Evolutionary conservation across 2,113 vertebrate genomes (phyloP).

Genomic region (Lampris incognitus): DNA sequence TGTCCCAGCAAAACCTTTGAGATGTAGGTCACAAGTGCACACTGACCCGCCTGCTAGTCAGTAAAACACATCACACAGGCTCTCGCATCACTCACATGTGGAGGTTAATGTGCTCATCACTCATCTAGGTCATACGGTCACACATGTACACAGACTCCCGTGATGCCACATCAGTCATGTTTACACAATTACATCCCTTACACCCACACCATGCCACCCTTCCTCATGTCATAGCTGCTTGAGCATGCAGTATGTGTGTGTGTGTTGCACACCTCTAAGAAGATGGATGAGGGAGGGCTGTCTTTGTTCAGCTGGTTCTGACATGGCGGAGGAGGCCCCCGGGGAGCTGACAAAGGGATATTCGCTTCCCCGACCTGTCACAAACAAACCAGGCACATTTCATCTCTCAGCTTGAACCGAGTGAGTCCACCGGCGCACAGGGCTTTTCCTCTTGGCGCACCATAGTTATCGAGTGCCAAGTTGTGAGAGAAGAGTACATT

Average conservation of each 20-base stretch:
- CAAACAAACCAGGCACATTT: neutral
- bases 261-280: neutral
- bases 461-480: too few relatives aligned
- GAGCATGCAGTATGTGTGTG: neutral
- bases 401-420: neutral
- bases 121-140: neutral
- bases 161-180: neutral
- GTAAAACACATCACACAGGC: neutral
- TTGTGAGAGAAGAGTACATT: too few relatives aligned
- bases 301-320: slow-evolving; percentile 1
- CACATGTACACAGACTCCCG: slow-evolving; percentile 3
- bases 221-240: neutral
- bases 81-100: neutral
- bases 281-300: slow-evolving; percentile 3
- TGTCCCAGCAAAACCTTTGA: neutral
- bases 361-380: neutral
- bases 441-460: too few relatives aligned
- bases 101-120: neutral
- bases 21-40: slow-evolving; percentile 4
- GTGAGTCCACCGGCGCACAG: too few relatives aligned
- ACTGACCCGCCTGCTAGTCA: neutral
- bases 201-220: neutral
- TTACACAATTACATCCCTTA: neutral
- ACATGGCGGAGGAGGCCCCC: neutral
- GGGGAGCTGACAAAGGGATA: neutral